Base-by-base conservation (phyloP, 2,113 vertebrate species). In the Plestiodon gilberti region DNA sequence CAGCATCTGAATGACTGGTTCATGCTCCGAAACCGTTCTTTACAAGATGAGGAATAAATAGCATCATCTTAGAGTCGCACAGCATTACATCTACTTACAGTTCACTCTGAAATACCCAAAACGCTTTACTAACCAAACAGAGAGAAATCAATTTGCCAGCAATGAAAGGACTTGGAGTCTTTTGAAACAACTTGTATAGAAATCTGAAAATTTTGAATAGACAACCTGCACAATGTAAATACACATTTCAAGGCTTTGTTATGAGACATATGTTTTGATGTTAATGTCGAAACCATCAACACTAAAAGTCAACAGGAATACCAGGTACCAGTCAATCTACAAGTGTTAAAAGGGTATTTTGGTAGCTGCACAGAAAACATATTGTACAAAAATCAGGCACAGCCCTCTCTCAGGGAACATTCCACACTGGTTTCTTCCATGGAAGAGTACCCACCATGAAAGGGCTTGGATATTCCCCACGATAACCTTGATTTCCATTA, bases 41-140 rank as follows among this genome's bases (percentile, higher is more conserved):
- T n/a, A 2, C 0, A 14, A 89, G 25, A 20, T 3, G 5, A 78
- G 35, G 65, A 77, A n/a, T 9, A 11, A 0, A 23, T 59, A 28
- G 15, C 1, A 75, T 8, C 79, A 59, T 9, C 78, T 57, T 33
- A 25, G 13, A 65, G 82, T 81, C 73, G 11, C 18, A 55, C 10
- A 22, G 3, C 0, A 25, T 17, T 48, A 2, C 4, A 62, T 87
- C 38, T 11, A 0, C 38, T 43, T 38, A 1, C 0, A 0, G 0
- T 0, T 35, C 18, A 15, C 1, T 8, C 75, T 55, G 83, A 61
- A 87, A 76, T 52, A 69, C 62, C 48, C 28, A 25, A 33, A 2
- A 1, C 1, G 10, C 52, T 83, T 82, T 65, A 38, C 43, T 64
- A 81, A 59, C 69, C n/a, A 87, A 91, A 76, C 20, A n/a, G 33